Conservation (phyloP, 2,888 invertebrate species). For the Scaeva pyrastri region DNA sequence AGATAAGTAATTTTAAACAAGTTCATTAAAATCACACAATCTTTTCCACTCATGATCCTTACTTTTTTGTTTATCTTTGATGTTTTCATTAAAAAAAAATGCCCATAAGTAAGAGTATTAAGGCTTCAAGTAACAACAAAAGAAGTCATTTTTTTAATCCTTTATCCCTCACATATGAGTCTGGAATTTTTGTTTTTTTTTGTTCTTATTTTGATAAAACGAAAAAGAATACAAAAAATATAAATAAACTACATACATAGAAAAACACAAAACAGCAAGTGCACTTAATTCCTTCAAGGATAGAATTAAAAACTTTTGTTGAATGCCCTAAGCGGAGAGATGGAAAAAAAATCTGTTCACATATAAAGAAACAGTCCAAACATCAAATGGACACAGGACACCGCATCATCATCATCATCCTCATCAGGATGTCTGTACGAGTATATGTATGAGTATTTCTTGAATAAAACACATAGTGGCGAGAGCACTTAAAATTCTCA, state of each 20-base stretch:
- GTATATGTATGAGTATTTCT: not conserved
- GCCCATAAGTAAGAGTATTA: not conserved
- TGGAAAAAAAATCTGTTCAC: not conserved
- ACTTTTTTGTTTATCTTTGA: not conserved
- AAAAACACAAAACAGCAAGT: constrained; percentile 15
- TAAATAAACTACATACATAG: not conserved
- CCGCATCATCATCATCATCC: no score
- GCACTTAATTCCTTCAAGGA: constrained; percentile 26
- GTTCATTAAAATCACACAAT: constrained; percentile 7
- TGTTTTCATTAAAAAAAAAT: not conserved
- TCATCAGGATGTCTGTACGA: not conserved
- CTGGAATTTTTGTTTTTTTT: not conserved
- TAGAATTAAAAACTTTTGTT: constrained; percentile 25
- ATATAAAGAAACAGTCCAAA: not conserved
- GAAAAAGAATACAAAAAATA: not conserved
- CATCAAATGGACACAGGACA: constrained; percentile 16
- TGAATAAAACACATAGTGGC: not conserved
- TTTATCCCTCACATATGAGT: not conserved
- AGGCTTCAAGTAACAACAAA: not conserved
- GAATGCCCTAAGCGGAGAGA: constrained; percentile 1
- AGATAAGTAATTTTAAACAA: not conserved
- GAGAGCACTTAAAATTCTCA: constrained; percentile 47
- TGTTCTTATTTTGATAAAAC: not conserved
- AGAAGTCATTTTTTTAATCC: not conserved
- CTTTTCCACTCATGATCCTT: not conserved